phyloP scores from a whole-genome alignment of 2,113 vertebrate species.

The Chrysemys picta region DNA sequence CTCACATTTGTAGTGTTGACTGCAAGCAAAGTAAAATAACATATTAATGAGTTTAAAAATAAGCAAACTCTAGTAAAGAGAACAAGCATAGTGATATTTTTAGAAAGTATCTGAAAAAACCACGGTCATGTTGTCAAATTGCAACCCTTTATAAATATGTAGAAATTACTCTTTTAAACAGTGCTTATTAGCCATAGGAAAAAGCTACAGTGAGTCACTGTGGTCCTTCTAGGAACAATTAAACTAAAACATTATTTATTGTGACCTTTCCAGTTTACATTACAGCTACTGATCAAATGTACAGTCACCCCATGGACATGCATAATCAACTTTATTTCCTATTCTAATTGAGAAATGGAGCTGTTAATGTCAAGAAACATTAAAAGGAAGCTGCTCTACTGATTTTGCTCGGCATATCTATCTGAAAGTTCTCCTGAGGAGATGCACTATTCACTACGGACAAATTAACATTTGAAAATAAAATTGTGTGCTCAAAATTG shows the following conservation, averaged over 20 bases:
- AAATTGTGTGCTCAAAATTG: background rate
- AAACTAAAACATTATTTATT: conserved; percentile 62
- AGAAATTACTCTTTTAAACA: conserved; percentile 29
- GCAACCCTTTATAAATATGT: background rate
- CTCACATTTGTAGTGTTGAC: conserved; percentile 22
- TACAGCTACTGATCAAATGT: conserved; percentile 71
- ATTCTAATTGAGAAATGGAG: conserved; percentile 77
- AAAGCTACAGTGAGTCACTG: background rate
- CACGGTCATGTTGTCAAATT: background rate
- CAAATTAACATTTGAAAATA: background rate
- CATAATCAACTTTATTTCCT: conserved; percentile 77
- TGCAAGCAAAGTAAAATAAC: background rate
- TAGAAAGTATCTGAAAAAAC: background rate
- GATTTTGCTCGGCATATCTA: conserved; percentile 33
- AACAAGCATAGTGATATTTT: background rate
- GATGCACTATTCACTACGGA: rapidly evolving
- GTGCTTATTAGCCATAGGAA: background rate
- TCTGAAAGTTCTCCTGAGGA: background rate
- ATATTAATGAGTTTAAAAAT: background rate
- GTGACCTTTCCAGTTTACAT: conserved; percentile 73
- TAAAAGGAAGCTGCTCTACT: conserved; percentile 57
- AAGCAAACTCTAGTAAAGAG: background rate
- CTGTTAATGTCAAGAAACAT: conserved; percentile 75
- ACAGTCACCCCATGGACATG: conserved; percentile 69
- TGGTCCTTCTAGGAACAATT: conserved; percentile 59